Percentiles rank a stretch among this genome's conserved stretches.
phyloP scores from a whole-genome alignment of 2,113 vertebrate genomes.

The Macquaria ambigua region DNA sequence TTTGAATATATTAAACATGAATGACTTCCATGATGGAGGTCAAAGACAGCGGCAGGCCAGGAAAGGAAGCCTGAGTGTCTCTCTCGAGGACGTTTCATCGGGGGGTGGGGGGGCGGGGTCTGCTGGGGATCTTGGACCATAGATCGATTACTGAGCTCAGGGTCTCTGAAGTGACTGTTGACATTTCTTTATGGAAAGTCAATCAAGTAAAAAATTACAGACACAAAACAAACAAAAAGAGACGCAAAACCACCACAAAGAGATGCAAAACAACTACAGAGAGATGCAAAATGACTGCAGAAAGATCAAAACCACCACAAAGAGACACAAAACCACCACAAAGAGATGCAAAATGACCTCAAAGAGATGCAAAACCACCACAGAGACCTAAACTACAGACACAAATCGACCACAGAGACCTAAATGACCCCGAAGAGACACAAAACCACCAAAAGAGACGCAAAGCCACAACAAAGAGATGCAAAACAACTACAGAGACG shows the following conservation, averaged over 20 bases:
- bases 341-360: neutral
- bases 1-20: slow-evolving; percentile 60
- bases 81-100: slow-evolving; percentile 35
- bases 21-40: slow-evolving; percentile 55
- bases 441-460: too few relatives aligned
- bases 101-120: neutral
- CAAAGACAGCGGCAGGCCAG: slow-evolving; percentile 30
- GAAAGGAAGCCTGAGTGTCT: slow-evolving; percentile 27
- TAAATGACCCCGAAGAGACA: too few relatives aligned
- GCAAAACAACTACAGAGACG: too few relatives aligned
- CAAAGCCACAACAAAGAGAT: too few relatives aligned
- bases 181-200: neutral
- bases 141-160: neutral
- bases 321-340: neutral
- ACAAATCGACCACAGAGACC: too few relatives aligned
- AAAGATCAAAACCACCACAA: neutral
- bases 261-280: neutral
- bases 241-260: too few relatives aligned
- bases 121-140: slow-evolving; percentile 8
- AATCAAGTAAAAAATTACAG: neutral
- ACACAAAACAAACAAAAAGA: neutral
- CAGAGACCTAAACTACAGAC: too few relatives aligned
- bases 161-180: neutral
- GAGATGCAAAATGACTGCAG: too few relatives aligned
- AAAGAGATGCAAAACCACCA: too few relatives aligned